phyloP scores from a whole-genome alignment of 2,888 invertebrate genomes.

The Parnassius mnemosyne region DNA sequence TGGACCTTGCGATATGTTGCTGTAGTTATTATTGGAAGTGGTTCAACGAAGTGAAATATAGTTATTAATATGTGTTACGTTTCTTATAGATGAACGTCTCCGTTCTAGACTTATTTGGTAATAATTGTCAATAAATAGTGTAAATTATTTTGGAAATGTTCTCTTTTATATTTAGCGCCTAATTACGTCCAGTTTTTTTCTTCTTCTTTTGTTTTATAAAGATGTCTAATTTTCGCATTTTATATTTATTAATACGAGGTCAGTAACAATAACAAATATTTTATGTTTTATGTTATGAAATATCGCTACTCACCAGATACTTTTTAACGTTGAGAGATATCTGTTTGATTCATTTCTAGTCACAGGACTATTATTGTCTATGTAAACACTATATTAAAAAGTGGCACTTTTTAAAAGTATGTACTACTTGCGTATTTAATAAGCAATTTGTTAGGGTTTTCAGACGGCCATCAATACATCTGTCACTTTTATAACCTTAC shows the following conservation, averaged over 20 bases:
- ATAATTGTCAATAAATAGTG: constrained; percentile 54
- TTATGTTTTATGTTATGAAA: constrained; percentile 52
- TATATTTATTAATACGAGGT: constrained; percentile 76
- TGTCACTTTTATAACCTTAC: not conserved
- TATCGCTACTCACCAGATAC: constrained; percentile 54
- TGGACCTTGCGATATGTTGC: constrained; percentile 73
- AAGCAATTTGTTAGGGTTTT: constrained; percentile 34
- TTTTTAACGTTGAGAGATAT: constrained; percentile 52
- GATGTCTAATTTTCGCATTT: constrained; percentile 64
- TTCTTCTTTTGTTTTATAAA: constrained; percentile 63
- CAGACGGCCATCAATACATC: constrained; percentile 27
- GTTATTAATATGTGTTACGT: constrained; percentile 74
- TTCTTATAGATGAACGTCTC: constrained; percentile 65
- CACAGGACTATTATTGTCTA: constrained; percentile 73
- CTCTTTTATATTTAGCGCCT: constrained; percentile 67
- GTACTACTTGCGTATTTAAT: not conserved
- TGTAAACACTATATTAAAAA: constrained; percentile 45
- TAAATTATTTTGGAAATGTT: constrained; percentile 69
- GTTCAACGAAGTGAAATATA: constrained; percentile 67
- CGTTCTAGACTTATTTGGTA: constrained; percentile 66
- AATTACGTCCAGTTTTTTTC: constrained; percentile 66
- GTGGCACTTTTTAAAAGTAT: constrained; percentile 8
- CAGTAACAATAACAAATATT: constrained; percentile 66
- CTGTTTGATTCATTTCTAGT: constrained; percentile 74
- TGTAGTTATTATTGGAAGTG: constrained; percentile 67